Percentiles rank a stretch among this genome's conserved stretches.
These are phyloP conservation scores for Dolichotis patagonum DNA, from an alignment of 2,113 vertebrate species.

Conservation along the genomic window DNA sequence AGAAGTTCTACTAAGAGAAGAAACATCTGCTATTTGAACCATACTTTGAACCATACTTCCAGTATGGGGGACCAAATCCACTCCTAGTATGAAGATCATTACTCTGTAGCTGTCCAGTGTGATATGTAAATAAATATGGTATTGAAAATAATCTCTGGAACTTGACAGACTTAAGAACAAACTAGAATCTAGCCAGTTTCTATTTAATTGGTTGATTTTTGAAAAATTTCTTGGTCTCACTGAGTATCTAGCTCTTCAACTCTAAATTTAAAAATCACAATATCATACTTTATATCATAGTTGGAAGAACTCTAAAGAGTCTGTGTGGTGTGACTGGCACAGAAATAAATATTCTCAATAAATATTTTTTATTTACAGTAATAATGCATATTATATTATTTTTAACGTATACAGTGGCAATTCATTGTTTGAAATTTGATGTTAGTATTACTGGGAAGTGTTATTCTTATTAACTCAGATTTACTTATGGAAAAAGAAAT, in stretches of 20 bases:
- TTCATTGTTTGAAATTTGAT: neutral
- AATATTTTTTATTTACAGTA: conserved; percentile 37
- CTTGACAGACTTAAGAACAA: neutral
- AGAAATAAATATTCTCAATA: conserved; percentile 8
- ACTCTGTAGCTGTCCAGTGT: neutral
- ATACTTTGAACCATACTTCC: neutral
- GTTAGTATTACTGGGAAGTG: neutral
- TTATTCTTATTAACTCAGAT: neutral
- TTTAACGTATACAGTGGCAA: neutral
- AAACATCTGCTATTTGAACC: neutral
- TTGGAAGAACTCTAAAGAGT: neutral
- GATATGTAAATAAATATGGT: neutral
- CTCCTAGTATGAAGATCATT: neutral
- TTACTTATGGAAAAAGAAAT: neutral
- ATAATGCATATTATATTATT: neutral
- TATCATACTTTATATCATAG: neutral
- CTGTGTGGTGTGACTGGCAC: neutral
- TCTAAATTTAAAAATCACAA: conserved; percentile 33
- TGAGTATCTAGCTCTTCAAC: neutral
- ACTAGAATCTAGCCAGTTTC: neutral
- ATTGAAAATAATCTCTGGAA: conserved; percentile 26
- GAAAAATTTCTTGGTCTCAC: neutral
- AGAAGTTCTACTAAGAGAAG: neutral
- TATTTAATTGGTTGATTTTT: neutral
- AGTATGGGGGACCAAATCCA: neutral